phyloP scores from a whole-genome alignment of 1,140 invertebrate species.

The Brachionus angularis region DNA sequence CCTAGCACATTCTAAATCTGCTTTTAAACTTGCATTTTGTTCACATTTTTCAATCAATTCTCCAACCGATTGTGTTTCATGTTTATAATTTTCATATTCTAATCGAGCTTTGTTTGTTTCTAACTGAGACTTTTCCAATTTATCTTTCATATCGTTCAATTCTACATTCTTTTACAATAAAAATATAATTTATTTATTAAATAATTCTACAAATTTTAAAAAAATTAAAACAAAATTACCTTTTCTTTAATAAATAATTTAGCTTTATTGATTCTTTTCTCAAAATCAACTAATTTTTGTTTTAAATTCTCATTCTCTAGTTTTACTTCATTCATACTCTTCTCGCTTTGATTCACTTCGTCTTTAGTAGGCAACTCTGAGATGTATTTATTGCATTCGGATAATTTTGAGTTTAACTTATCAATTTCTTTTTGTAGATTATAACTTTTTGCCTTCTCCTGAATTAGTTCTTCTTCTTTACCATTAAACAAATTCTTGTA shows the following conservation, averaged over 20 bases:
- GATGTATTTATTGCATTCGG: slow-evolving; percentile 22
- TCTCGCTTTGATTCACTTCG: slow-evolving; percentile 2
- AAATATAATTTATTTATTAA: too few species aligned
- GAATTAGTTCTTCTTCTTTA: background rate
- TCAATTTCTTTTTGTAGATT: slow-evolving; percentile 9
- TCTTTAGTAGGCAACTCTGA: slow-evolving; percentile 27
- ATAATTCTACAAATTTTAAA: too few species aligned
- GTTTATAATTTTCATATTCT: slow-evolving; percentile 16
- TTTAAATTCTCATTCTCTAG: background rate
- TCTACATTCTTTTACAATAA: too few species aligned
- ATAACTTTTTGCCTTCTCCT: background rate
- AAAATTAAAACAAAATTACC: too few species aligned
- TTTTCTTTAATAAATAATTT: slow-evolving; percentile 23
- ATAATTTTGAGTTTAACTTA: slow-evolving; percentile 13
- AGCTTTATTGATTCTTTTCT: background rate
- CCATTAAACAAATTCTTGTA: background rate
- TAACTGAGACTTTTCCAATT: background rate
- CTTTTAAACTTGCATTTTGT: slow-evolving; percentile 7
- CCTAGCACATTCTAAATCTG: background rate
- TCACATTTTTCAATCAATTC: slow-evolving; percentile 8
- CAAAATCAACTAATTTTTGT: background rate
- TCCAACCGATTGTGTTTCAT: slow-evolving; percentile 3
- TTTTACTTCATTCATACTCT: background rate
- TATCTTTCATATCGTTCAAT: background rate
- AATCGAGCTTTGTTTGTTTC: slow-evolving; percentile 14